A percentile compares a stretch with the other conserved stretches of the same genome.
These are phyloP conservation scores for Austrolebias charrua DNA, from an alignment of 2,797 vertebrate genomes.

Conservation along the genomic window DNA sequence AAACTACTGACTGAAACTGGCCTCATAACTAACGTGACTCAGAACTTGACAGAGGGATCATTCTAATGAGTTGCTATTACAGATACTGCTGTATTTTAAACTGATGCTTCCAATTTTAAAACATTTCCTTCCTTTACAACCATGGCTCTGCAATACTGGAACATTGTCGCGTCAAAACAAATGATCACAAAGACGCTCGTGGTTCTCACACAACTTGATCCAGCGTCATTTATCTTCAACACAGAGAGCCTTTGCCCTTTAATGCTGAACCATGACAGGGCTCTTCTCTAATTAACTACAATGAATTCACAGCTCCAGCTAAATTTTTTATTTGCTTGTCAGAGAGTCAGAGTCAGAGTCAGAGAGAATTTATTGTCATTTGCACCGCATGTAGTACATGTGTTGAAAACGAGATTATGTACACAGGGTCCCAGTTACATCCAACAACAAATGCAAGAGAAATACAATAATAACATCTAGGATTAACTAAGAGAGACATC, in stretches of 20 bases:
- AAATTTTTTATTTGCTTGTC: slow-evolving; percentile 61
- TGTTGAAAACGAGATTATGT: too few species aligned
- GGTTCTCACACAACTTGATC: slow-evolving; percentile 14
- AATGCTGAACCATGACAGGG: slow-evolving; percentile 2
- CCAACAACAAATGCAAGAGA: too few species aligned
- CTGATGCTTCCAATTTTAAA: background rate
- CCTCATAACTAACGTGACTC: background rate
- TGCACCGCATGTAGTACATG: too few species aligned
- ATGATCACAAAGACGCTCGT: background rate
- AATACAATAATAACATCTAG: too few species aligned
- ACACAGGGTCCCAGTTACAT: too few species aligned
- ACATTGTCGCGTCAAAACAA: background rate
- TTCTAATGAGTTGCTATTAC: background rate
- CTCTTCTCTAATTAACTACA: slow-evolving; percentile 58
- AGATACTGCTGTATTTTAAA: background rate
- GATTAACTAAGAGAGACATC: too few species aligned
- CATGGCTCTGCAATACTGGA: background rate
- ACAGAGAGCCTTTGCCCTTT: slow-evolving; percentile 38
- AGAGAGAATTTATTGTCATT: too few species aligned
- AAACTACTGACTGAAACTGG: slow-evolving; percentile 21
- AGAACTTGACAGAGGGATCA: background rate
- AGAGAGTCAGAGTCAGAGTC: too few species aligned
- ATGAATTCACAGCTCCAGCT: slow-evolving; percentile 33
- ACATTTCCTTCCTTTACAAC: background rate
- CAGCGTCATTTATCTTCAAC: slow-evolving; percentile 16